Base-by-base conservation (phyloP, 2,113 vertebrate species). In the Salvelinus namaycush region DNA sequence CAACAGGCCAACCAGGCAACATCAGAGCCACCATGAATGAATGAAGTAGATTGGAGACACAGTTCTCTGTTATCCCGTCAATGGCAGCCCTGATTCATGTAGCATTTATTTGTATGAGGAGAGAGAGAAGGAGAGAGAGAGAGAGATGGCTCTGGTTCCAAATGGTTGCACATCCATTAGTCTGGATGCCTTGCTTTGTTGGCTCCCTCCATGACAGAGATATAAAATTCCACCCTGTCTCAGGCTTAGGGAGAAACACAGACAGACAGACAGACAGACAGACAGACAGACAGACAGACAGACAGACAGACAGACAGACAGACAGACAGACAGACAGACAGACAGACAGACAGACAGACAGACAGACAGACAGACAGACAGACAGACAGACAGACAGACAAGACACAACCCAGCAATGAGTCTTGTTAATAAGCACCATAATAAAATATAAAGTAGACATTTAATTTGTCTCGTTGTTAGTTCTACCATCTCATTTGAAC, bases 121-220 rank as follows among this genome's bases (percentile, higher is more conserved):
- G 81, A 22, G 39, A 77, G 68, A 76, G 75, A 75, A 65, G 82
- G 76, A 80, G 31, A 70, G 64, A 79, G 74, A 67, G 76, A 72
- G 69, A 39, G 80, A 83, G 27, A 79, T 83, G 68, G 81, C 73
- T 72, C 78, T 59, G 75, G 73, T 86, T 86, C 64, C 70, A 71
- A 75, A 79, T 73, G 82, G 80, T 85, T 87, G 69, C 81, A 81
- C 77, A 75, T 84, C 75, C 73, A 80, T 70, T 76, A 80, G 68
- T 70, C 22, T 70, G 68, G 68, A 48, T 70, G 44, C n/a, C 83
- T 79, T 76, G 82, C 84, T 84, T 81, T 73, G 76, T 81, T 76
- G 31, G 75, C 75, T 27, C 31, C 29, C 76, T 83, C 54, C 74
- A 18, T 67, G 68, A 70, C 72, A 74, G 78, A 76, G 65, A 72